These are phyloP conservation scores for Bubalus kerabau DNA, from an alignment of 2,113 vertebrate species.

Conservation along the genomic window DNA sequence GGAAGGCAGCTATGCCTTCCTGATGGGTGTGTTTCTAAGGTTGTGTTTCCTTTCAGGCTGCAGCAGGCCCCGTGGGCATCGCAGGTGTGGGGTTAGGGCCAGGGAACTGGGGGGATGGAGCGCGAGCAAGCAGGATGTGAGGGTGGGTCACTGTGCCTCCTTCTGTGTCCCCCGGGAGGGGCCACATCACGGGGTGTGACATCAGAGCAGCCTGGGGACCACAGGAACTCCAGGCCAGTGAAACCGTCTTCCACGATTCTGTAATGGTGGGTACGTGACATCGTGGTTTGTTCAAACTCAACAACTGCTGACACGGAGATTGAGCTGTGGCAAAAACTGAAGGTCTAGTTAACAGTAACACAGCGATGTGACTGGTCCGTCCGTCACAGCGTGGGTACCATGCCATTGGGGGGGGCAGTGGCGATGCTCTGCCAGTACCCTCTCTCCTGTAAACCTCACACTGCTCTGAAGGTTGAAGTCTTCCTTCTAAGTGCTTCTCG, in stretches of 20 bases:
- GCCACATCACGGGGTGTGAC: not conserved
- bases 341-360: not conserved
- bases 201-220: not conserved
- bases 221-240: not conserved
- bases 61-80: not conserved
- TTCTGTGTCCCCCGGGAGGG: not conserved
- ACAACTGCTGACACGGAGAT: not conserved
- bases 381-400: fast-evolving
- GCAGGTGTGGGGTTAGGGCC: not conserved
- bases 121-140: not conserved
- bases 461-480: not conserved
- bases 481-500: not conserved
- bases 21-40: not conserved
- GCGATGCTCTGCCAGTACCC: too few species aligned
- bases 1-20: not conserved
- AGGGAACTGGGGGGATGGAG: not conserved
- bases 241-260: fast-evolving
- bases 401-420: not conserved
- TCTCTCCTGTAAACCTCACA: not conserved
- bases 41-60: not conserved
- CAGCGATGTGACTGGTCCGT: fast-evolving
- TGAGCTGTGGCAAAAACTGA: not conserved
- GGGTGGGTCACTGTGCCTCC: not conserved
- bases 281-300: not conserved
- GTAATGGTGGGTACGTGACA: not conserved